Evolutionary conservation across 2,888 invertebrate species (phyloP).

Genomic region (Drosophila emarginata): DNA sequence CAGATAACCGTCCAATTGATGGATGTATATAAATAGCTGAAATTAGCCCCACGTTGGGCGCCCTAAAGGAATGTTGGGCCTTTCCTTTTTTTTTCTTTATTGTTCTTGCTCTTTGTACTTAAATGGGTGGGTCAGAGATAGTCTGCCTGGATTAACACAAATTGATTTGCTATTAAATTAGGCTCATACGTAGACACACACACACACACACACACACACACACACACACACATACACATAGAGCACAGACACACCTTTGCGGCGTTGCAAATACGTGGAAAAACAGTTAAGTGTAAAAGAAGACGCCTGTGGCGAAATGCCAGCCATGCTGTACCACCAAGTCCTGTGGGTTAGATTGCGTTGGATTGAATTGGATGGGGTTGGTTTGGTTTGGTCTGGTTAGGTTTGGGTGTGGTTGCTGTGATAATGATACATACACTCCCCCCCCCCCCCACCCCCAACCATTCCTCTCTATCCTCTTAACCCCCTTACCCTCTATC

Average conservation of each 20-base stretch:
- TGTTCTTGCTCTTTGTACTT: slow-evolving; percentile 39
- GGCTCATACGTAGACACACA: slow-evolving; percentile 44
- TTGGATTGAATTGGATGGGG: background rate
- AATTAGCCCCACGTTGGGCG: background rate
- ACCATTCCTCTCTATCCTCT: slow-evolving; percentile 24
- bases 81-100: background rate
- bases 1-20: no score
- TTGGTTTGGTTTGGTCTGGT: slow-evolving; percentile 2
- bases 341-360: slow-evolving; percentile 12
- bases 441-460: no score
- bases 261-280: slow-evolving; percentile 57
- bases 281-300: slow-evolving; percentile 77
- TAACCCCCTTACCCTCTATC: background rate
- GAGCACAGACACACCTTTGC: slow-evolving; percentile 20
- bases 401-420: slow-evolving; percentile 58
- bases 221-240: slow-evolving; percentile 13
- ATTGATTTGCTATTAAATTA: slow-evolving; percentile 81
- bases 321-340: slow-evolving; percentile 18
- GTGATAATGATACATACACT: slow-evolving; percentile 74
- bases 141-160: slow-evolving; percentile 68
- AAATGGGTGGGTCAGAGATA: slow-evolving; percentile 59
- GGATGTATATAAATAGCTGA: no score
- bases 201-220: slow-evolving; percentile 40
- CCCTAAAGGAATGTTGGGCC: background rate
- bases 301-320: slow-evolving; percentile 66